Evolutionary conservation across 2,797 vertebrate species (phyloP).

Genomic region (Naso thynnoides): DNA sequence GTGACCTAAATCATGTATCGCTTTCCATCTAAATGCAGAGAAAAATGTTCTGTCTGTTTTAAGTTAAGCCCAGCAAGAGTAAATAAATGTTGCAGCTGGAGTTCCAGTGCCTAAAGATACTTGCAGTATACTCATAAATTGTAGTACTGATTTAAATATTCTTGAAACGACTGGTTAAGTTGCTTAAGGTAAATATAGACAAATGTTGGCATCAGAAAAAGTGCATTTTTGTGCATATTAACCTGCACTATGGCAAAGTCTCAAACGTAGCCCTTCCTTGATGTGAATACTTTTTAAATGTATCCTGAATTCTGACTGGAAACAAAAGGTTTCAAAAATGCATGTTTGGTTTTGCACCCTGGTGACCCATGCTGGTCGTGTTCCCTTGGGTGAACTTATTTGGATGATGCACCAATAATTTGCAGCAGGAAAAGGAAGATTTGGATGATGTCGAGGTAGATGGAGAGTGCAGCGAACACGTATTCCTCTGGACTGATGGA

Average conservation of each 20-base stretch:
- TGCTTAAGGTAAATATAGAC: conserved; percentile 31
- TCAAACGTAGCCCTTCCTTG: conserved; percentile 47
- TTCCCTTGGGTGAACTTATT: conserved; percentile 45
- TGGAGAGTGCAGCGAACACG: conserved; percentile 90
- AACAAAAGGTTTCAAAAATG: conserved; percentile 10
- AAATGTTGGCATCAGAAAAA: conserved; percentile 45
- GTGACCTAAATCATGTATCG: neutral
- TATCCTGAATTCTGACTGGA: conserved; percentile 20
- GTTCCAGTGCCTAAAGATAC: conserved; percentile 27
- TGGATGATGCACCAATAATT: conserved; percentile 85
- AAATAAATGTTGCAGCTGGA: conserved; percentile 28
- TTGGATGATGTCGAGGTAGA: conserved; percentile 95
- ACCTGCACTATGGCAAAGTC: conserved; percentile 23
- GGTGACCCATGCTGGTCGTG: neutral
- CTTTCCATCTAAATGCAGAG: conserved; percentile 38
- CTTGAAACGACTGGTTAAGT: conserved; percentile 12
- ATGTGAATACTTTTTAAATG: conserved; percentile 19
- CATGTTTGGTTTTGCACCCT: conserved; percentile 4
- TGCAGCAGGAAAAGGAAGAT: conserved; percentile 96
- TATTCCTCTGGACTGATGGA: conserved; percentile 95
- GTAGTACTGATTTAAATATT: neutral
- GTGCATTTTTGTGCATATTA: conserved; percentile 40
- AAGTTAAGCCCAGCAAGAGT: conserved; percentile 19
- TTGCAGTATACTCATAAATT: neutral
- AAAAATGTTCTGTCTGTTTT: neutral